Evolutionary conservation across 2,888 invertebrate species (phyloP).

Genomic region (Cybosia mesomella): DNA sequence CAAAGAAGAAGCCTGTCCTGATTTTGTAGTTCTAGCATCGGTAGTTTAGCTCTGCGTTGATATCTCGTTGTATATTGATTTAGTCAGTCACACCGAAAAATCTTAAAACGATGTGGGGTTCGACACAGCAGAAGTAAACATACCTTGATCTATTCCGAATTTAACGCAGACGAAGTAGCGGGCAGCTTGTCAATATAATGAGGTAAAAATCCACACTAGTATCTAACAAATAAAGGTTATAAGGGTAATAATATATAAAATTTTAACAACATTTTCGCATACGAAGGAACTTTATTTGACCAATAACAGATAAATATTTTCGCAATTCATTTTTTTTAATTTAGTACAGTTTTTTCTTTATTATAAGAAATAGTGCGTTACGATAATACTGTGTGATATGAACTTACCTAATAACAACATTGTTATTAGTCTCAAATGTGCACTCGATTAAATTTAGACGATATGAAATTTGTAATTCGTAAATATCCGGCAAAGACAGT

Average conservation of each 20-base stretch:
- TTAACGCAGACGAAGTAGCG: too few species aligned
- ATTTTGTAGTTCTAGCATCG: too few species aligned
- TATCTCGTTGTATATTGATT: too few species aligned
- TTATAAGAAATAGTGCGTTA: constrained; percentile 77
- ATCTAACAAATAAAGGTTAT: too few species aligned
- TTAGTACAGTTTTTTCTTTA: constrained; percentile 63
- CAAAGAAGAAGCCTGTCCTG: too few species aligned
- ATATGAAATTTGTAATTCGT: constrained; percentile 69
- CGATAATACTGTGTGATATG: constrained; percentile 74
- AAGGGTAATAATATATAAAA: constrained; percentile 40
- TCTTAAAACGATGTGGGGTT: too few species aligned
- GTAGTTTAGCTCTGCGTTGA: too few species aligned
- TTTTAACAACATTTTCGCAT: constrained; percentile 58
- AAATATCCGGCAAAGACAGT: constrained; percentile 71
- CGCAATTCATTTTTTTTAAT: constrained; percentile 60
- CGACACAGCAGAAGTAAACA: too few species aligned
- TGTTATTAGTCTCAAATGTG: constrained; percentile 63
- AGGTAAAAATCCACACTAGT: too few species aligned
- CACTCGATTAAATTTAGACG: constrained; percentile 69
- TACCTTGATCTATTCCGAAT: too few species aligned
- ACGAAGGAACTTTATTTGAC: constrained; percentile 85
- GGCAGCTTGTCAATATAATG: too few species aligned
- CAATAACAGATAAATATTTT: constrained; percentile 78
- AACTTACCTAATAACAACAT: constrained; percentile 67
- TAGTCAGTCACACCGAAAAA: too few species aligned